A percentile compares a stretch with the other conserved stretches of the same genome.
Evolutionary conservation across 2,797 vertebrate species (phyloP).

Genomic region (Aphelocoma californica): DNA sequence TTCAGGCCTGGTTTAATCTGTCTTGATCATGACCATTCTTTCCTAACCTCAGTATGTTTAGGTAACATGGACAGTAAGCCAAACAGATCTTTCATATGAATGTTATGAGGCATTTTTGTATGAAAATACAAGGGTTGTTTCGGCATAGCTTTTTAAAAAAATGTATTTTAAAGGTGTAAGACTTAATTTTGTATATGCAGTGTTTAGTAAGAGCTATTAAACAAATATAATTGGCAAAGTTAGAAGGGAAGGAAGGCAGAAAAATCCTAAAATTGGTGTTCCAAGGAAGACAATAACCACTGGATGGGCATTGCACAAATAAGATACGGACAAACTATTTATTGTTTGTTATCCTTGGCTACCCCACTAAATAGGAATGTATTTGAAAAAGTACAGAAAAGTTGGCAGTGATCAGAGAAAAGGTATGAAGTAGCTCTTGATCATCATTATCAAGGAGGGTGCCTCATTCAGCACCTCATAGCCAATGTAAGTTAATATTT

Average conservation of each 20-base stretch:
- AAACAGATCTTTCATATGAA: accelerated
- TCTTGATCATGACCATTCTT: not conserved
- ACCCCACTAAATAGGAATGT: not conserved
- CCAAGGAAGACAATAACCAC: not conserved
- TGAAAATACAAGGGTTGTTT: not conserved
- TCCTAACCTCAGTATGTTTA: not conserved
- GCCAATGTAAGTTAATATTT: not conserved
- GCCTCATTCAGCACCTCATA: not conserved
- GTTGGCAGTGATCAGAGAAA: not conserved
- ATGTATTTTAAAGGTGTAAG: not conserved
- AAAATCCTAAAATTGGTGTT: not conserved
- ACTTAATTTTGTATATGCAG: not conserved
- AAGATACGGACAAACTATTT: not conserved
- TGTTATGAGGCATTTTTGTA: not conserved
- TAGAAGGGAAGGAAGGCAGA: not conserved
- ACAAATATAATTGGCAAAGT: not conserved
- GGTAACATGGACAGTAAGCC: not conserved
- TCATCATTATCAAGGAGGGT: not conserved
- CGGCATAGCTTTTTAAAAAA: not conserved
- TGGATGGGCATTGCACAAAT: not conserved
- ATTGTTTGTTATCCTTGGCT: not conserved
- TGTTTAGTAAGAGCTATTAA: not conserved
- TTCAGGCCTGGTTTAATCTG: not conserved
- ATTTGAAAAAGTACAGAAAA: not conserved
- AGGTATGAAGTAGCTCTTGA: not conserved